Conservation (phyloP, 2,888 invertebrate species). For the Leptinotarsa peninsularis region DNA sequence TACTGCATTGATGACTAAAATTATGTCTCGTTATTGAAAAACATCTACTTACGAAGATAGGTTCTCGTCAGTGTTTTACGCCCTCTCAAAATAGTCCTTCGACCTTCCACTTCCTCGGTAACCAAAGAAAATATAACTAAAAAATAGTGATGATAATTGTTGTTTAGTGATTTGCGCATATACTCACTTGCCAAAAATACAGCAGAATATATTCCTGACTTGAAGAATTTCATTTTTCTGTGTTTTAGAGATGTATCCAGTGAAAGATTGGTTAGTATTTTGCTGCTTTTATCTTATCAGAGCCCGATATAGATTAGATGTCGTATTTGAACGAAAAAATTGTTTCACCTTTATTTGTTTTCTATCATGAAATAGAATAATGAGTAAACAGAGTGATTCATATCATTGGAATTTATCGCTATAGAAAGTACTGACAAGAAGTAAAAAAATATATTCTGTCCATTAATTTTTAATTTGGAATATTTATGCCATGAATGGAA, state of each 20-base stretch:
- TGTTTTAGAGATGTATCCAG: neutral
- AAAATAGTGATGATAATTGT: conserved; percentile 42
- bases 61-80: conserved; percentile 81
- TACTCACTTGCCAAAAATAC: conserved; percentile 48
- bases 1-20: neutral
- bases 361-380: neutral
- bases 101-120: conserved; percentile 79
- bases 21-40: neutral
- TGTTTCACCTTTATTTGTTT: conserved; percentile 38
- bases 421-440: too few relatives aligned
- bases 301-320: conserved; percentile 34
- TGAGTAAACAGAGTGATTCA: neutral
- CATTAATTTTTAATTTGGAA: too few relatives aligned
- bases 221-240: conserved; percentile 45
- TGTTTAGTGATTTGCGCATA: conserved; percentile 2
- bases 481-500: too few relatives aligned
- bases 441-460: too few relatives aligned
- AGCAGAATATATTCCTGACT: conserved; percentile 43
- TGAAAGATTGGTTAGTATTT: neutral
- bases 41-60: conserved; percentile 79
- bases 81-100: conserved; percentile 82
- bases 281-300: conserved; percentile 38
- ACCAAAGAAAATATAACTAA: conserved; percentile 75
- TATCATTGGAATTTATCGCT: too few relatives aligned
- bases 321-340: conserved; percentile 31